phyloP scores from a whole-genome alignment of 2,113 vertebrate species.

The Pelobates fuscus region DNA sequence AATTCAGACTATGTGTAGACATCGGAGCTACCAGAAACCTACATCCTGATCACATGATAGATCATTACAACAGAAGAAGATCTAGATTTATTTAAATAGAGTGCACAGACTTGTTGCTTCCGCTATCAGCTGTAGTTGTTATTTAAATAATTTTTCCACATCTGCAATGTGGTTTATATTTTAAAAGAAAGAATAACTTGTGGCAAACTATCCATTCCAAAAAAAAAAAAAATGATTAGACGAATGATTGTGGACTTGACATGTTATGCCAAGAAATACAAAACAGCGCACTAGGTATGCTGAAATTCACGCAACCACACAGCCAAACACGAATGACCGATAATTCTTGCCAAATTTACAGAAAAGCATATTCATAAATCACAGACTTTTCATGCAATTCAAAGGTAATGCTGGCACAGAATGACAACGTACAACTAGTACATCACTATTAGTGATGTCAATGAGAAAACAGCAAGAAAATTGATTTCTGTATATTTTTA shows the following conservation, averaged over 20 bases:
- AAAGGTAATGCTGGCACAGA: slow-evolving; percentile 10
- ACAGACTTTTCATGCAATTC: slow-evolving; percentile 22
- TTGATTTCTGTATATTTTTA: no score
- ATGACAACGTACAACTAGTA: neutral
- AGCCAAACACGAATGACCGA: neutral
- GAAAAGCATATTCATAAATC: slow-evolving; percentile 3
- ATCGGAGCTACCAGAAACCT: no score
- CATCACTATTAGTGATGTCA: no score
- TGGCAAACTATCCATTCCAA: slow-evolving; percentile 6
- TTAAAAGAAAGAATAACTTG: slow-evolving; percentile 17
- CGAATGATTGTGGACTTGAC: slow-evolving; percentile 6
- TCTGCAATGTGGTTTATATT: slow-evolving; percentile 8
- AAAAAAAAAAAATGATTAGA: slow-evolving; percentile 10
- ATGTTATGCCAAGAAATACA: slow-evolving; percentile 24
- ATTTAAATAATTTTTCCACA: no score
- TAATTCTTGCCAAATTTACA: slow-evolving; percentile 14
- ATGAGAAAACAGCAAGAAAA: no score
- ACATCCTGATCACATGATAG: no score
- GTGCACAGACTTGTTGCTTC: no score
- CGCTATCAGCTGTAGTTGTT: no score
- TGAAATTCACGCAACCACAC: slow-evolving; percentile 10
- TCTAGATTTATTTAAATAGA: no score
- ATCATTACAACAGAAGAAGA: no score
- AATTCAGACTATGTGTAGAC: no score
- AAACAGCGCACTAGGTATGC: slow-evolving; percentile 12